Base-by-base conservation (phyloP, 2,797 vertebrate species). In the Echeneis naucrates region DNA sequence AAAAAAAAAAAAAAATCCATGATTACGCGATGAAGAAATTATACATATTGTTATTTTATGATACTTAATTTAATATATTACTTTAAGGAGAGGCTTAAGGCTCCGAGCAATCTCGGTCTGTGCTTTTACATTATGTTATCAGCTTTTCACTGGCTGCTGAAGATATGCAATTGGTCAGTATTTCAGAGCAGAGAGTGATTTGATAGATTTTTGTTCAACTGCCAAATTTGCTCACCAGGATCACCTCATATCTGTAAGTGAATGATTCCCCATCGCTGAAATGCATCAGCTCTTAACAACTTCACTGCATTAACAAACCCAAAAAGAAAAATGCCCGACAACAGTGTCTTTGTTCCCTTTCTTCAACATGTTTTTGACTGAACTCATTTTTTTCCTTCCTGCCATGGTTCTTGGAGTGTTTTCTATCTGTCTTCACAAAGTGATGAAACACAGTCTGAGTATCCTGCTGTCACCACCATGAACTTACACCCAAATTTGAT, bases 401-500 rank as follows among this genome's bases (percentile, higher is more conserved):
- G 54, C 64, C 70, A 51, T 56, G 64, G 67, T 47, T 53, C 79
- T 66, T 53, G 45, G 37, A 78, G 54, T 64, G 62, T 64, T 78
- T 81, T 70, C 58, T 57, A 74, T 76, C 84, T n/a, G n/a, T n/a
- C n/a, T n/a, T 88, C 72, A 68, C 68, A 84, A 80, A 82, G 75
- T 76, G 72, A 83, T 85, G 83, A 82, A 83, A 85, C 75, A 40
- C 71, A 75, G 69, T 51, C 55, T 48, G 69, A 75, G 58, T 66
- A 11, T 75, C 33, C 47, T 10, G 58, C 68, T 35, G 59, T 76
- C 60, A 16, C 71, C 56, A 71, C 72, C 70, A 45, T 66, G 79
- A 87, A 78, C 75, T 80, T 68, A 0, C 53, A 64, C 77, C 61
- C 50, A 75, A 83, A 83, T 87, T 61, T 84, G 60, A 88, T 83